These are phyloP conservation scores for Trachymyrmex septentrionalis DNA, from an alignment of 1,140 invertebrate genomes.

Conservation along the genomic window DNA sequence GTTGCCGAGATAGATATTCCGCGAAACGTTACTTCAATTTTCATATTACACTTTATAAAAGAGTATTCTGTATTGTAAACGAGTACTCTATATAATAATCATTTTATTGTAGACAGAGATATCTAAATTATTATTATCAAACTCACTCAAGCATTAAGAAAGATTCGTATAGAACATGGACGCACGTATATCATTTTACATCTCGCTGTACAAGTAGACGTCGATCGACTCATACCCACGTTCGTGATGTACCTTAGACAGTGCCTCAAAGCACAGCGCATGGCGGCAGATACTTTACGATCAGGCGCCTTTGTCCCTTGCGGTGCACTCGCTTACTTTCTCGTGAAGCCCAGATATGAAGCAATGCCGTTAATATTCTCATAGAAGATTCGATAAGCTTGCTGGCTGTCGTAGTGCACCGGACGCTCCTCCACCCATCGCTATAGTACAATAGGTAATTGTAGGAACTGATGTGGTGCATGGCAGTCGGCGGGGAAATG, in stretches of 20 bases:
- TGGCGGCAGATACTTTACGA: constrained; percentile 42
- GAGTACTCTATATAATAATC: not conserved
- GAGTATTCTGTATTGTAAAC: not conserved
- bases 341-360: constrained; percentile 73
- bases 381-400: constrained; percentile 73
- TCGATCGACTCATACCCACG: not conserved
- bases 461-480: constrained; percentile 54
- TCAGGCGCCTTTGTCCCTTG: constrained; percentile 22
- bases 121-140: constrained; percentile 25
- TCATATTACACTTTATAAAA: not conserved
- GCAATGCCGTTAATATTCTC: constrained; percentile 76
- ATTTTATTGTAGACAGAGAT: not conserved
- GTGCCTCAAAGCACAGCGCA: constrained; percentile 12
- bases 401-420: constrained; percentile 63
- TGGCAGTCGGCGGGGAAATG: constrained; percentile 45
- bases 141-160: not conserved
- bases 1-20: not conserved
- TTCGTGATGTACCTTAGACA: constrained; percentile 18
- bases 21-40: not conserved
- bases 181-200: not conserved
- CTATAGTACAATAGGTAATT: constrained; percentile 77
- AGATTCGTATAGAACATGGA: not conserved
- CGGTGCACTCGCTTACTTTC: constrained; percentile 68
- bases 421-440: constrained; percentile 73
- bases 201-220: not conserved